Percentiles rank a stretch among this genome's conserved stretches.
Evolutionary conservation across 2,113 vertebrate genomes (phyloP).

Genomic region (Accipiter virgatus): DNA sequence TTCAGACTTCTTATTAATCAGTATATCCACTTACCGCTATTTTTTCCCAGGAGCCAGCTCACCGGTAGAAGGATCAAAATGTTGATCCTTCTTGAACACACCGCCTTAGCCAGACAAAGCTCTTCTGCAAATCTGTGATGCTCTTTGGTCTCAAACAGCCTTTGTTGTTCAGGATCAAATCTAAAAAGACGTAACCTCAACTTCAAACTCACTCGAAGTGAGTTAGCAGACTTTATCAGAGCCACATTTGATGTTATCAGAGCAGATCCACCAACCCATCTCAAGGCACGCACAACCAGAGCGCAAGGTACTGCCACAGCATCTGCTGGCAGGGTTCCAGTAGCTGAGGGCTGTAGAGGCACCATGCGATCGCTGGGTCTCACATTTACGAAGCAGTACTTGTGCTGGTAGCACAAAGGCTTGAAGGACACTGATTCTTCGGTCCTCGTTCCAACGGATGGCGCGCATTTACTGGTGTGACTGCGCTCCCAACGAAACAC

Average conservation of each 20-base stretch:
- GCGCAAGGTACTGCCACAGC: neutral
- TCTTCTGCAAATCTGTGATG: neutral
- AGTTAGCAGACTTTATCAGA: neutral
- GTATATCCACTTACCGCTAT: neutral
- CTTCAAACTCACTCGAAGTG: neutral
- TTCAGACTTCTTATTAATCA: conserved; percentile 42
- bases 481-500: neutral
- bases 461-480: neutral
- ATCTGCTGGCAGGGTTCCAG: neutral
- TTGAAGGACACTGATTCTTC: neutral
- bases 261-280: neutral
- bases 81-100: neutral
- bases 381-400: neutral
- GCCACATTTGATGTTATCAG: neutral
- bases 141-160: neutral
- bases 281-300: neutral
- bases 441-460: neutral
- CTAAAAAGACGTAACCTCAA: neutral
- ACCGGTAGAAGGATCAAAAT: neutral
- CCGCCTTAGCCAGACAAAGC: neutral
- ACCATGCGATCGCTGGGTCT: fast-evolving
- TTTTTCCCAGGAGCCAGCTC: neutral
- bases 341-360: neutral
- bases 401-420: neutral
- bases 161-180: neutral